Evolutionary conservation across 2,888 invertebrate genomes (phyloP).

Genomic region (Iphiclides podalirius): DNA sequence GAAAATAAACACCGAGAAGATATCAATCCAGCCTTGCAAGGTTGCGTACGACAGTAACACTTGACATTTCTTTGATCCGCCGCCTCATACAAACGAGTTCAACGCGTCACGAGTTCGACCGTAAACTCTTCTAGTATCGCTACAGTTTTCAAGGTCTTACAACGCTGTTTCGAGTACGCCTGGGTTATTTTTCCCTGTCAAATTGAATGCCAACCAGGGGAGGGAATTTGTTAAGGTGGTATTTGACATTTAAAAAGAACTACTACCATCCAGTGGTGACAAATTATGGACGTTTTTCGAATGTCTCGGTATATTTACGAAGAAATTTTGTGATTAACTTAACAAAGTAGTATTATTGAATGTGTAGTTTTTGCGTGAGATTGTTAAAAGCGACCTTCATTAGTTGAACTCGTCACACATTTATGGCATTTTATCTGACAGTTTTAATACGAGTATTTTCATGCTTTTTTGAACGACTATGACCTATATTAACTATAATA

Average conservation of each 20-base stretch:
- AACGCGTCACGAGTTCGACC: conserved; percentile 25
- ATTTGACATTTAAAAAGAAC: conserved; percentile 10
- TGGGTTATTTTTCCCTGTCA: conserved; percentile 9
- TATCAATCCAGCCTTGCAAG: conserved; percentile 12
- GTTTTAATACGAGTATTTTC: too few species aligned
- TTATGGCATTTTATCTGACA: too few species aligned
- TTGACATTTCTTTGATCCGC: conserved; percentile 38
- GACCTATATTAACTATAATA: too few species aligned
- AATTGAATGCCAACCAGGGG: conserved; percentile 5
- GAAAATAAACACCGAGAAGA: too few species aligned
- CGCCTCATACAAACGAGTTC: conserved; percentile 18
- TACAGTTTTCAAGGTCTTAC: conserved; percentile 12
- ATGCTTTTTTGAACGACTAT: too few species aligned
- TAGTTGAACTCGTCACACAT: too few species aligned
- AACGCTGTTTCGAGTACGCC: conserved; percentile 11
- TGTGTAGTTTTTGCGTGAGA: neutral
- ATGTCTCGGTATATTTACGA: too few species aligned
- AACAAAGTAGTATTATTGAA: too few species aligned
- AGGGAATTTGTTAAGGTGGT: conserved; percentile 1
- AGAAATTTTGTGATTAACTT: too few species aligned
- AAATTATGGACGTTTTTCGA: too few species aligned
- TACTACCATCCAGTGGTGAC: neutral
- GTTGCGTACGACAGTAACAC: conserved; percentile 20
- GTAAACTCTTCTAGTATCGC: neutral
- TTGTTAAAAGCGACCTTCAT: too few species aligned